A percentile compares a stretch with the other conserved stretches of the same genome.
These are phyloP conservation scores for Trichonephila inaurata DNA, from an alignment of 1,140 invertebrate genomes.

Conservation along the genomic window DNA sequence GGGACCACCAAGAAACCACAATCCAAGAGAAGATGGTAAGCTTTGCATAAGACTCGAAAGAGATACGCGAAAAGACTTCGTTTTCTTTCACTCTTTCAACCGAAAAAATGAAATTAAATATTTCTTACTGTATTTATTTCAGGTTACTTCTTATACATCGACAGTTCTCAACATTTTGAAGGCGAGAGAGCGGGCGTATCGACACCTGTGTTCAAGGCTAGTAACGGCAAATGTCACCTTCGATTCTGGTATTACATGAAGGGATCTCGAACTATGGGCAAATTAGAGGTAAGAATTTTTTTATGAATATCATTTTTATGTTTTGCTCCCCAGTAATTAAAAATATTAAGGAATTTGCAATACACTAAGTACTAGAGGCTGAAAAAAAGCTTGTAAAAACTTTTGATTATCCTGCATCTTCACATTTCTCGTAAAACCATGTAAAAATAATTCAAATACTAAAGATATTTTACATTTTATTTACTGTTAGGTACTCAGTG, in stretches of 20 bases:
- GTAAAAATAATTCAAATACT: too few relatives aligned
- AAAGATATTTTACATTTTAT: background rate
- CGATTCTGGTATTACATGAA: conserved; percentile 80
- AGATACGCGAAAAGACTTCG: too few relatives aligned
- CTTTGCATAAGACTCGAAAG: too few relatives aligned
- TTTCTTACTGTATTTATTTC: background rate
- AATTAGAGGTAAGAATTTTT: conserved; percentile 78
- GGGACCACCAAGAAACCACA: conserved; percentile 54
- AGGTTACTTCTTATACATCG: conserved; percentile 79
- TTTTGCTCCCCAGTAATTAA: too few relatives aligned
- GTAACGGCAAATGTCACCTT: conserved; percentile 78
- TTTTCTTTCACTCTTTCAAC: too few relatives aligned
- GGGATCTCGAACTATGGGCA: conserved; percentile 78
- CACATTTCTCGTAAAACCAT: too few relatives aligned
- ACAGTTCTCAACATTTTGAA: conserved; percentile 69
- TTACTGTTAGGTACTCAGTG: conserved; percentile 34
- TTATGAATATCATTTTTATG: too few relatives aligned
- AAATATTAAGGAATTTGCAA: too few relatives aligned
- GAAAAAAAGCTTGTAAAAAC: too few relatives aligned
- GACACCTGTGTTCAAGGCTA: conserved; percentile 79
- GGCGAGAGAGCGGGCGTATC: conserved; percentile 78
- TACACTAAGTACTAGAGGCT: too few relatives aligned
- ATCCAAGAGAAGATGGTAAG: conserved; percentile 48
- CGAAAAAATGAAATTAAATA: too few relatives aligned
- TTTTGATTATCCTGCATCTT: too few relatives aligned